These are phyloP conservation scores for Andrena fulva DNA, from an alignment of 2,888 invertebrate genomes.

Conservation along the genomic window DNA sequence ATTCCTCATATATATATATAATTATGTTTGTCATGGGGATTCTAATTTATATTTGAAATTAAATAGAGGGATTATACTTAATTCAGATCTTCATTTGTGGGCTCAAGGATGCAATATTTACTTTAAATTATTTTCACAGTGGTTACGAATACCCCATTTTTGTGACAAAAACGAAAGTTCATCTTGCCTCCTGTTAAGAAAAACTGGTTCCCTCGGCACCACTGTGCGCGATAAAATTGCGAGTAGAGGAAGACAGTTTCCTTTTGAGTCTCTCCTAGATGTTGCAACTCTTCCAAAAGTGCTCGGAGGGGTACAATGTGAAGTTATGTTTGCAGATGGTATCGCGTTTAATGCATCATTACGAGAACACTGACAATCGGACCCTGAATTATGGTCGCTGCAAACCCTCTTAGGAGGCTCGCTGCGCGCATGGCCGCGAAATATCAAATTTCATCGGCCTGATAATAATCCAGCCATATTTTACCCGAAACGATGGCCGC, in stretches of 20 bases:
- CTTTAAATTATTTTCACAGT: background rate
- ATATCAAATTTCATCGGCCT: slow-evolving; percentile 44
- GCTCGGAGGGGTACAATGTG: background rate
- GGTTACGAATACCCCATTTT: background rate
- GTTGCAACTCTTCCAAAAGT: background rate
- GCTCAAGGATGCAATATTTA: too few species aligned
- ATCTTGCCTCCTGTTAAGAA: background rate
- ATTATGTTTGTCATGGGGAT: too few species aligned
- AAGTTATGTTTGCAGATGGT: slow-evolving; percentile 11
- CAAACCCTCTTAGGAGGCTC: background rate
- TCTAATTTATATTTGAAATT: too few species aligned
- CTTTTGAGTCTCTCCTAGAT: background rate
- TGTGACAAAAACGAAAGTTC: background rate
- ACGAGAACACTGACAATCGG: background rate
- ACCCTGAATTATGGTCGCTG: background rate
- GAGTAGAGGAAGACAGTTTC: background rate
- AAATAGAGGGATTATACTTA: too few species aligned
- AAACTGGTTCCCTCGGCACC: too few species aligned
- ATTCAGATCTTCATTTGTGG: too few species aligned
- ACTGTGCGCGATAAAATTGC: background rate
- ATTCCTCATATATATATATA: too few species aligned
- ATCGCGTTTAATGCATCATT: background rate
- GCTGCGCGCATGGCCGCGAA: background rate
- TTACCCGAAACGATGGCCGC: slow-evolving; percentile 39
- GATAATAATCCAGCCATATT: slow-evolving; percentile 40